Percentiles rank a stretch among this genome's conserved stretches.
phyloP scores from a whole-genome alignment of 2,113 vertebrate species.

The Thymallus thymallus region DNA sequence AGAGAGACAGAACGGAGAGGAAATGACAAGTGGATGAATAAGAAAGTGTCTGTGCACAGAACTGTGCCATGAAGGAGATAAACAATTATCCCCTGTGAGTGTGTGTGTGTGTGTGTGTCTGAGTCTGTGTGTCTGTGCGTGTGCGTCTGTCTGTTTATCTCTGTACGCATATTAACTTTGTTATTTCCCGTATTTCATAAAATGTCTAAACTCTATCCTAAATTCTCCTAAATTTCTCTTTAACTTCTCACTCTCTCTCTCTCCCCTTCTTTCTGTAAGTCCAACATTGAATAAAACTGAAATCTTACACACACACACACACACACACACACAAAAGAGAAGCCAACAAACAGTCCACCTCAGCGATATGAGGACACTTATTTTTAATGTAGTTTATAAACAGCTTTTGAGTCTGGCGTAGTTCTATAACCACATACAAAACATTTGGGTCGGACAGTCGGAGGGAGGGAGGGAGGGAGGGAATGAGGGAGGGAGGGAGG shows the following conservation, averaged over 20 bases:
- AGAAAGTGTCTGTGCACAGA: conserved; percentile 35
- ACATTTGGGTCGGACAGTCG: conserved; percentile 62
- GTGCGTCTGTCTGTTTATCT: conserved; percentile 35
- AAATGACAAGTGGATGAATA: not conserved
- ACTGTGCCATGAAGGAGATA: conserved; percentile 57
- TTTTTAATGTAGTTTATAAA: conserved; percentile 80
- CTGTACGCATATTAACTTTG: conserved; percentile 27
- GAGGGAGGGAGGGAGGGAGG: conserved; percentile 14
- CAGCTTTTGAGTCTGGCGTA: conserved; percentile 72
- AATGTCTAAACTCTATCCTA: conserved; percentile 22
- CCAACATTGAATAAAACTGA: conserved; percentile 15
- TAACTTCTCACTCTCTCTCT: conserved; percentile 37
- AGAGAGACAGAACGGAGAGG: conserved; percentile 1
- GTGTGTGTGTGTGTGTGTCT: conserved; percentile 30
- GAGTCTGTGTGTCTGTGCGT: conserved; percentile 20
- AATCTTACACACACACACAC: conserved; percentile 7
- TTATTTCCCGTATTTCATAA: conserved; percentile 40
- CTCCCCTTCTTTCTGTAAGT: conserved; percentile 20
- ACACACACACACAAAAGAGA: conserved; percentile 39
- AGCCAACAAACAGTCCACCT: conserved; percentile 54
- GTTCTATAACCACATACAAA: conserved; percentile 73
- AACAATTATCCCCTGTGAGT: conserved; percentile 4
- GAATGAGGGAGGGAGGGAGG: not conserved
- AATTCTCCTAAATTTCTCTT: conserved; percentile 32
- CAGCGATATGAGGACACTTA: conserved; percentile 68